These are phyloP conservation scores for Machimus atricapillus DNA, from an alignment of 2,888 invertebrate genomes.

Conservation along the genomic window DNA sequence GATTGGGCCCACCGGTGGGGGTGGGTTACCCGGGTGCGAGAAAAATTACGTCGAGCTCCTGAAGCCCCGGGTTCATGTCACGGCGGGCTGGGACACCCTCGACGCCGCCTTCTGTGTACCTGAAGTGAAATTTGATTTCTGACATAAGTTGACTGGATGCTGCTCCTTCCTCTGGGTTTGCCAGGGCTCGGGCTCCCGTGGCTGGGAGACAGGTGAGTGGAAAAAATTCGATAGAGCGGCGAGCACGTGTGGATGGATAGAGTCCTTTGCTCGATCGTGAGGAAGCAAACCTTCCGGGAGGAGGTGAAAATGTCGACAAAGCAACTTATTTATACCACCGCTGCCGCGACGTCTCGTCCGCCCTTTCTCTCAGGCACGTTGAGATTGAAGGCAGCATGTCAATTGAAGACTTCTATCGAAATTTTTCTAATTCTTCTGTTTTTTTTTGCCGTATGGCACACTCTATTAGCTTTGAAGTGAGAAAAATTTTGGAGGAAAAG, in stretches of 20 bases:
- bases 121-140: background rate
- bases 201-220: background rate
- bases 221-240: background rate
- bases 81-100: background rate
- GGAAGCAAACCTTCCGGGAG: background rate
- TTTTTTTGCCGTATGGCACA: too few species aligned
- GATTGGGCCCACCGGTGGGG: background rate
- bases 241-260: background rate
- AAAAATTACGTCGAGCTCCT: background rate
- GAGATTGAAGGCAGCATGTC: too few species aligned
- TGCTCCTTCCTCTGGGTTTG: background rate
- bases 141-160: background rate
- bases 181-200: background rate
- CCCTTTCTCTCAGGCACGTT: background rate
- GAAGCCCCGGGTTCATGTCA: background rate
- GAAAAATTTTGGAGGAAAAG: too few species aligned
- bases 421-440: too few species aligned
- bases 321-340: background rate
- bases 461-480: too few species aligned
- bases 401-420: too few species aligned
- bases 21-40: background rate
- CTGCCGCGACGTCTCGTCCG: background rate
- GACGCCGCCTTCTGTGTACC: background rate
- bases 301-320: background rate
- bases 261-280: background rate